Evolutionary conservation across 2,113 vertebrate genomes (phyloP), one percentile per base, ranked within the genome.

Genomic region (Fregata magnificens): DNA sequence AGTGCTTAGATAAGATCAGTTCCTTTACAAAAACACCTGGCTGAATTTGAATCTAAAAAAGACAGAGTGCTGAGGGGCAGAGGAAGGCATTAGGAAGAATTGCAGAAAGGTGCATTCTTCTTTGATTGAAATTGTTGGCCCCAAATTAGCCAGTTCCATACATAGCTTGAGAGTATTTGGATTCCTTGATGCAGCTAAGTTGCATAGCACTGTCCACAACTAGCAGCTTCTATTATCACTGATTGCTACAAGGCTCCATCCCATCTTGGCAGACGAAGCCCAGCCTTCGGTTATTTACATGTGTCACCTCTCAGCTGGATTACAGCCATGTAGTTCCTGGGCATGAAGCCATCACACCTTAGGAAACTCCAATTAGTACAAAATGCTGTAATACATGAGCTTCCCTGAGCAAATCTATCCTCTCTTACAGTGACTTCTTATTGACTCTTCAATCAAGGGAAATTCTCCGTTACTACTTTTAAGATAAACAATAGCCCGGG

Each of bases 341-440:
- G 96, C 96, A 91, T 25, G 81, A 95, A 91, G 96, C 95, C 96
- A 97, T 93, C 86, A 56, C 77, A 96, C 93, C 89, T 97, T 74
- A 94, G 95, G 95, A 96, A 94, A 93, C 59, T 95, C 94, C 95
- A 96, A 94, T 96, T 97, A 97, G 89, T 93, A 91, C 69, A 97
- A 96, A 82, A 96, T 56, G 72, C 86, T 93, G 94, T 95, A 95
- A 94, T 94, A 96, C 89, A 95, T 67, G 61, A 96, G 72, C 89
- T 93, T 77, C 86, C 89, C 86, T 82, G 55, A 89, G 91, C 73
- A 89, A 94, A 95, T 89, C 42, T 52, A 63, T 84, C 56, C 56
- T 63, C 42, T 84, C 69, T 92, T 67, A 47, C 61, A 66, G 12
- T 56, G 50, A 86, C 83, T 95, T 91, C 56, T 79, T 79, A 78